Percentiles rank a stretch among this genome's conserved stretches.
These are phyloP conservation scores for Threskiornis aethiopicus DNA, from an alignment of 2,797 vertebrate species.

Conservation along the genomic window DNA sequence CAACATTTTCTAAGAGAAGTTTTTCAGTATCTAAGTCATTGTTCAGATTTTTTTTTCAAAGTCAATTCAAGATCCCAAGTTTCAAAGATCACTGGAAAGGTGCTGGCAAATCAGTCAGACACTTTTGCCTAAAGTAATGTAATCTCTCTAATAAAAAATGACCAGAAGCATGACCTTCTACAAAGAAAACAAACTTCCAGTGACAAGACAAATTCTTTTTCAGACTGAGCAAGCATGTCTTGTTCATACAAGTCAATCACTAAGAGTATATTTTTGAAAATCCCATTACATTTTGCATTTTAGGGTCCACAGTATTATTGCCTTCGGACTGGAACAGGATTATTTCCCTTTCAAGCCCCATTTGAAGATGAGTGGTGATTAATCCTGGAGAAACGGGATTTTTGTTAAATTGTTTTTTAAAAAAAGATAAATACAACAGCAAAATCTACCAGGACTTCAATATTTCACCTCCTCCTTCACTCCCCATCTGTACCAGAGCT, in stretches of 20 bases:
- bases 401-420: not conserved
- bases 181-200: not conserved
- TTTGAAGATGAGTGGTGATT: not conserved
- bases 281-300: not conserved
- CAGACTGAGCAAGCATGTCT: not conserved
- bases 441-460: not conserved
- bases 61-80: not conserved
- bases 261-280: not conserved
- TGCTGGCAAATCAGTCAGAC: not conserved
- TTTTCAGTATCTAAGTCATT: not conserved
- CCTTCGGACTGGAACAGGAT: not conserved
- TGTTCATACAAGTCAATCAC: not conserved
- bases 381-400: rapidly evolving
- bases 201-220: not conserved
- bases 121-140: not conserved
- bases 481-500: not conserved
- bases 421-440: not conserved
- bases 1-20: not conserved
- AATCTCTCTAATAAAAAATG: not conserved
- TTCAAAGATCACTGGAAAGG: not conserved
- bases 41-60: not conserved
- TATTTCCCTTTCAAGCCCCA: not conserved
- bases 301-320: not conserved
- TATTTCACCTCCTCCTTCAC: not conserved
- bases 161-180: not conserved